Percentiles rank a stretch among this genome's conserved stretches.
Evolutionary conservation across 2,797 vertebrate genomes (phyloP).

Genomic region (Coregonus suidteri): DNA sequence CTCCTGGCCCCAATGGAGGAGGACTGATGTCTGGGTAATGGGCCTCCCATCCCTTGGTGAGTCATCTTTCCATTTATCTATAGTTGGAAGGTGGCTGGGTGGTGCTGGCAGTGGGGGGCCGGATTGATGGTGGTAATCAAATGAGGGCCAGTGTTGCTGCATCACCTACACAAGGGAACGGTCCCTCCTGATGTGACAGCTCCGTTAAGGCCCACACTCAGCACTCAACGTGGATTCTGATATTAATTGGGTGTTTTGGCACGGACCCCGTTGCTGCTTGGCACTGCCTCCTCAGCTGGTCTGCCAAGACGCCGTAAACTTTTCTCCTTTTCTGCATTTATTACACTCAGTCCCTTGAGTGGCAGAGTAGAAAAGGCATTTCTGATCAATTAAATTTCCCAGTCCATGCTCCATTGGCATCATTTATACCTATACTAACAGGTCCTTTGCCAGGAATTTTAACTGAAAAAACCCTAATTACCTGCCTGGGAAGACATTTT

Average conservation of each 20-base stretch:
- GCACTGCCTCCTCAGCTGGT: constrained; percentile 31
- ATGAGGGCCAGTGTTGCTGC: not conserved
- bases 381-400: constrained; percentile 56
- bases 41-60: not conserved
- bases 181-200: constrained; percentile 2
- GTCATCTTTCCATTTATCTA: not conserved
- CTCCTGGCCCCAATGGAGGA: not conserved
- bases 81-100: not conserved
- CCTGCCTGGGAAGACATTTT: constrained; percentile 54
- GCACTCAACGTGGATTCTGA: constrained; percentile 14
- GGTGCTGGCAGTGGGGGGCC: not conserved
- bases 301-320: constrained; percentile 33
- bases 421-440: constrained; percentile 42
- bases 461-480: constrained; percentile 51
- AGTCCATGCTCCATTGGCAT: constrained; percentile 49
- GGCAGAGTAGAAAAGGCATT: constrained; percentile 46
- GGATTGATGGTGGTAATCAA: not conserved
- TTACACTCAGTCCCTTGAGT: constrained; percentile 34
- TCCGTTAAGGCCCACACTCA: not conserved
- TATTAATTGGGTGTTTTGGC: constrained; percentile 39
- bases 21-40: not conserved
- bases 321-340: constrained; percentile 17
- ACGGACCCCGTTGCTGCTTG: constrained; percentile 17
- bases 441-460: constrained; percentile 45
- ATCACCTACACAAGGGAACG: constrained; percentile 8